These are phyloP conservation scores for Rhynchomys soricoides DNA, from an alignment of 2,113 vertebrate species.

Conservation along the genomic window DNA sequence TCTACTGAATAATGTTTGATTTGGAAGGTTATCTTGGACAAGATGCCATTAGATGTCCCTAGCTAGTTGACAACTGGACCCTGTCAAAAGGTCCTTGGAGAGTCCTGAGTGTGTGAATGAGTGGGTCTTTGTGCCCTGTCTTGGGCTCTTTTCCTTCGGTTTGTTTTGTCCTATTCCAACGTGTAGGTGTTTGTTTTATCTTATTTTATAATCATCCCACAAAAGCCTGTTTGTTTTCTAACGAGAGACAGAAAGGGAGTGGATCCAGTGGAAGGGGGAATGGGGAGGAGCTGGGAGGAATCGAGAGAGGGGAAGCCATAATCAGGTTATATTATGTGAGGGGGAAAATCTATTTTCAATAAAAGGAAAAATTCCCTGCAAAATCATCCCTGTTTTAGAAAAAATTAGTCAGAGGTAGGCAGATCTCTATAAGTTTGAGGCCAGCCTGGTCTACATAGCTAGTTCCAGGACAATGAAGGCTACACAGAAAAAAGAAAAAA, in stretches of 20 bases:
- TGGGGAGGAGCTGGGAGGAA: not conserved
- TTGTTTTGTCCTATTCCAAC: not conserved
- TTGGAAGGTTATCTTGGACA: not conserved
- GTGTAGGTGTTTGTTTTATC: not conserved
- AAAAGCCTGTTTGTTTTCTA: not conserved
- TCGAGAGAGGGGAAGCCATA: not conserved
- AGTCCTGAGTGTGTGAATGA: not conserved
- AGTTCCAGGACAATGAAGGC: not conserved
- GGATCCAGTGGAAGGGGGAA: not conserved
- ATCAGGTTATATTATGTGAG: not conserved
- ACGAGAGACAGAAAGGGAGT: not conserved
- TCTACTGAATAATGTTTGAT: not conserved
- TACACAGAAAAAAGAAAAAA: not conserved
- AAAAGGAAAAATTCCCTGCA: not conserved
- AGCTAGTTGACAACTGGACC: slow-evolving; percentile 23
- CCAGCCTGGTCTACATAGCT: not conserved
- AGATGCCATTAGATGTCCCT: not conserved
- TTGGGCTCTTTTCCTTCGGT: not conserved
- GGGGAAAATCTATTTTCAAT: not conserved
- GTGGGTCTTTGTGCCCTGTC: not conserved
- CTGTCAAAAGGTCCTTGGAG: not conserved
- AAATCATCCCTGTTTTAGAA: not conserved
- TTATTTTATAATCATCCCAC: not conserved
- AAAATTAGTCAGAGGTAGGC: not conserved
- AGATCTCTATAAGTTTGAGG: not conserved